phyloP scores from a whole-genome alignment of 1,140 invertebrate species.

The Stegodyphus mimosarum region DNA sequence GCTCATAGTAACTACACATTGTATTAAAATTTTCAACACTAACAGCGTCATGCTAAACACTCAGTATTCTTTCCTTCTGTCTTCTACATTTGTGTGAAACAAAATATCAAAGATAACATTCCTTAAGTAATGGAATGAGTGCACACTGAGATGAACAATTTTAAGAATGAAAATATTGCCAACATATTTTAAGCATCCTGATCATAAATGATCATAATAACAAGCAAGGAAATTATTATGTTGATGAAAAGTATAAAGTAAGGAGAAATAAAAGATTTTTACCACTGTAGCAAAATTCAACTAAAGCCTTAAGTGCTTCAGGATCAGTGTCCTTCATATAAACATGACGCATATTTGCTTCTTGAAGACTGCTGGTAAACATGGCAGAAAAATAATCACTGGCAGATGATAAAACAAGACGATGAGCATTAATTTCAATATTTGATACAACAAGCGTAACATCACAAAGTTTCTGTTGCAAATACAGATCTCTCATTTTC shows the following conservation, averaged over 20 bases:
- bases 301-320: conserved; percentile 82
- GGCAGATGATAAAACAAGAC: conserved; percentile 85
- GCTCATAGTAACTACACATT: too few relatives aligned
- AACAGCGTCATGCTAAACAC: too few relatives aligned
- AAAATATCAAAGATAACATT: too few relatives aligned
- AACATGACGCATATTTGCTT: conserved; percentile 86
- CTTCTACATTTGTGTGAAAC: too few relatives aligned
- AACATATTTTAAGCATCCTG: too few relatives aligned
- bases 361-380: conserved; percentile 88
- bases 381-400: conserved; percentile 96
- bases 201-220: too few relatives aligned
- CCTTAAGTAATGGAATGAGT: too few relatives aligned
- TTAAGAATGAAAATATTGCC: too few relatives aligned
- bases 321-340: conserved; percentile 84
- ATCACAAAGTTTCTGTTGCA: conserved; percentile 83
- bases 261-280: conserved; percentile 66
- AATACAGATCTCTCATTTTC: conserved; percentile 83
- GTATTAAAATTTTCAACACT: too few relatives aligned
- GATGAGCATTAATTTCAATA: conserved; percentile 76
- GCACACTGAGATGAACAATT: too few relatives aligned
- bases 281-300: conserved; percentile 92
- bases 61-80: too few relatives aligned
- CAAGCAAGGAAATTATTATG: background rate
- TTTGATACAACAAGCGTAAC: conserved; percentile 78
- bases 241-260: background rate